Percentiles rank a stretch among this genome's conserved stretches.
Evolutionary conservation across 2,113 vertebrate species (phyloP).

Genomic region (Nothoprocta pentlandii): DNA sequence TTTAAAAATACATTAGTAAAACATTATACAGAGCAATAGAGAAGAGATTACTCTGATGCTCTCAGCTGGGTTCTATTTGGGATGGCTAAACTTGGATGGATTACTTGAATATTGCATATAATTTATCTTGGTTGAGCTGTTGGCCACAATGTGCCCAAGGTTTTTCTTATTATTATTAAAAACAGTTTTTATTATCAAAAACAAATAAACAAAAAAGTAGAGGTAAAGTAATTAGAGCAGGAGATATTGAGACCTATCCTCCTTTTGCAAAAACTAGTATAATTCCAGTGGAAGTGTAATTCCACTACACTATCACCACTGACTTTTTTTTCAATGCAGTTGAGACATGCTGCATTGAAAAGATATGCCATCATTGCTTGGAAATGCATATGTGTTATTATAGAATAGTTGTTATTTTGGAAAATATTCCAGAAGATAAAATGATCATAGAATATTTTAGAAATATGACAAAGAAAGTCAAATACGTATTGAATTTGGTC

Average conservation of each 20-base stretch:
- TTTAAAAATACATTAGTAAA: neutral
- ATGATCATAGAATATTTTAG: neutral
- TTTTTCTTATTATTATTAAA: too few species aligned
- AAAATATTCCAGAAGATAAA: slow-evolving; percentile 21
- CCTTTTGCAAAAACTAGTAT: neutral
- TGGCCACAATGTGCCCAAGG: neutral
- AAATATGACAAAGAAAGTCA: neutral
- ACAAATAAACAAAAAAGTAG: neutral
- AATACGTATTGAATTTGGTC: neutral
- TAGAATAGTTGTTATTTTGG: neutral
- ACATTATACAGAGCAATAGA: neutral
- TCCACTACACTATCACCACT: neutral
- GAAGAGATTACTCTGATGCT: neutral
- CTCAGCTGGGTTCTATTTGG: neutral
- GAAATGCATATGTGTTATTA: slow-evolving; percentile 7
- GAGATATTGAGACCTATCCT: neutral
- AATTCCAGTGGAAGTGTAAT: neutral
- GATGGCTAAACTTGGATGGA: neutral
- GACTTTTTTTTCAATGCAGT: neutral
- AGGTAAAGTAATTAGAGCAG: neutral
- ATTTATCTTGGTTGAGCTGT: neutral
- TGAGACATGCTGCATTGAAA: neutral
- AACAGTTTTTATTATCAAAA: too few species aligned
- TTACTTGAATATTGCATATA: neutral
- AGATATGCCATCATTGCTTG: neutral